Evolutionary conservation across 2,888 invertebrate species (phyloP).

Genomic region (Anagyrus pseudococci): DNA sequence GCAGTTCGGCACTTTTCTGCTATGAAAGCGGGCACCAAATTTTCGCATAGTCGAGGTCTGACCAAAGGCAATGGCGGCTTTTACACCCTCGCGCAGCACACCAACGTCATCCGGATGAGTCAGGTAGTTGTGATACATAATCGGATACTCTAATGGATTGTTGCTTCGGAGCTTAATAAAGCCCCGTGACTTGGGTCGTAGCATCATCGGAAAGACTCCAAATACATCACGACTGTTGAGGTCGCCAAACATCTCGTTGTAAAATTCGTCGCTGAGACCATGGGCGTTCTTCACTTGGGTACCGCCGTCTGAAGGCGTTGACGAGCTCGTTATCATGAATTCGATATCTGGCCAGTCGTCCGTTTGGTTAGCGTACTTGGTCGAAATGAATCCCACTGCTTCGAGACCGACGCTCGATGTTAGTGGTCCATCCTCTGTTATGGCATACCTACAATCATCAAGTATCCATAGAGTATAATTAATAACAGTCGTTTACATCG

Average conservation of each 20-base stretch:
- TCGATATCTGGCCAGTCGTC: slow-evolving; percentile 94
- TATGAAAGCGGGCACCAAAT: slow-evolving; percentile 80
- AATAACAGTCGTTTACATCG: not conserved
- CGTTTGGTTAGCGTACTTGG: slow-evolving; percentile 84
- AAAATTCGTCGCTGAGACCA: slow-evolving; percentile 81
- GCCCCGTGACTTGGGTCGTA: slow-evolving; percentile 87
- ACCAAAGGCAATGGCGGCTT: slow-evolving; percentile 81
- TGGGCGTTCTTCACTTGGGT: slow-evolving; percentile 81
- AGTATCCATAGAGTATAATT: not conserved
- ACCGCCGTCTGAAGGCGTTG: slow-evolving; percentile 85
- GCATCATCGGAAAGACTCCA: slow-evolving; percentile 86
- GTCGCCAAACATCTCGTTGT: slow-evolving; percentile 75
- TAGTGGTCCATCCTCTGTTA: slow-evolving; percentile 85
- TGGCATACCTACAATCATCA: slow-evolving; percentile 71
- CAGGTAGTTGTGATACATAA: slow-evolving; percentile 91
- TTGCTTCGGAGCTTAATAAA: slow-evolving; percentile 73
- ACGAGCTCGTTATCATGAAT: slow-evolving; percentile 86
- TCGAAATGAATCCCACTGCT: slow-evolving; percentile 85
- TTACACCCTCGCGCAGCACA: slow-evolving; percentile 84
- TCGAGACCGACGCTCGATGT: slow-evolving; percentile 88
- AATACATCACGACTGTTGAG: slow-evolving; percentile 80
- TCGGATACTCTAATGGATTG: slow-evolving; percentile 79
- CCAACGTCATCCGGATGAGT: slow-evolving; percentile 85
- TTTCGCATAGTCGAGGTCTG: slow-evolving; percentile 80
- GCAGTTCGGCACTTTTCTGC: slow-evolving; percentile 80